These are phyloP conservation scores for Chalcis sispes DNA, from an alignment of 2,888 invertebrate genomes.

Conservation along the genomic window DNA sequence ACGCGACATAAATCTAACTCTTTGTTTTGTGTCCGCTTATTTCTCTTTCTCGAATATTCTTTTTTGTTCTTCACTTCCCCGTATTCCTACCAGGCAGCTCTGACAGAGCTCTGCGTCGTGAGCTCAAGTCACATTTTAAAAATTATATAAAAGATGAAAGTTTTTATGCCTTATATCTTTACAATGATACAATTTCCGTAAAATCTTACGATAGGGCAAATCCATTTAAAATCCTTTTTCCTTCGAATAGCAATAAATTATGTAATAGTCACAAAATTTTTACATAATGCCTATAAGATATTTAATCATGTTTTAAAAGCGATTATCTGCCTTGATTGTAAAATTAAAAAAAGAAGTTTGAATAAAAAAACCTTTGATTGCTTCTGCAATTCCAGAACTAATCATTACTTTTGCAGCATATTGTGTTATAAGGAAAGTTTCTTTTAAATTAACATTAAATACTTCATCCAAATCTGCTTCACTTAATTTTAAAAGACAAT, in stretches of 20 bases:
- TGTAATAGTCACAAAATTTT: slow-evolving; percentile 69
- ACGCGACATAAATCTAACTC: no score
- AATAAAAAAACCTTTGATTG: no score
- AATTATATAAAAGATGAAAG: slow-evolving; percentile 68
- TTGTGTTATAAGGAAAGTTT: slow-evolving; percentile 90
- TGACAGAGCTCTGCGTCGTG: no score
- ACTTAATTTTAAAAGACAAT: slow-evolving; percentile 89
- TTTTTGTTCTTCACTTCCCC: no score
- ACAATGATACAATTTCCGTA: slow-evolving; percentile 63
- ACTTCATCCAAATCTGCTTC: slow-evolving; percentile 90
- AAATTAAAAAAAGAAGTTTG: no score
- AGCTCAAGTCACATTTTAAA: slow-evolving; percentile 56
- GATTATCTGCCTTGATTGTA: slow-evolving; percentile 73
- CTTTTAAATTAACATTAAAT: slow-evolving; percentile 92
- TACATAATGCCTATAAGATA: slow-evolving; percentile 70
- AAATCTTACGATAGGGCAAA: slow-evolving; percentile 73
- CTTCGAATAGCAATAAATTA: slow-evolving; percentile 67
- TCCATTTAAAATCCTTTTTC: slow-evolving; percentile 68
- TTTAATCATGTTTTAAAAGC: slow-evolving; percentile 72
- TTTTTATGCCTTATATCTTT: slow-evolving; percentile 71
- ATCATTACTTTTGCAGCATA: slow-evolving; percentile 86
- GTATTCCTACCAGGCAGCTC: no score
- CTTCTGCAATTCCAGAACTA: slow-evolving; percentile 76
- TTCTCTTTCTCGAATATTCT: no score
- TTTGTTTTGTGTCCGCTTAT: no score